Base-by-base conservation (phyloP, 2,113 vertebrate genomes). In the Pardalotus punctatus region DNA sequence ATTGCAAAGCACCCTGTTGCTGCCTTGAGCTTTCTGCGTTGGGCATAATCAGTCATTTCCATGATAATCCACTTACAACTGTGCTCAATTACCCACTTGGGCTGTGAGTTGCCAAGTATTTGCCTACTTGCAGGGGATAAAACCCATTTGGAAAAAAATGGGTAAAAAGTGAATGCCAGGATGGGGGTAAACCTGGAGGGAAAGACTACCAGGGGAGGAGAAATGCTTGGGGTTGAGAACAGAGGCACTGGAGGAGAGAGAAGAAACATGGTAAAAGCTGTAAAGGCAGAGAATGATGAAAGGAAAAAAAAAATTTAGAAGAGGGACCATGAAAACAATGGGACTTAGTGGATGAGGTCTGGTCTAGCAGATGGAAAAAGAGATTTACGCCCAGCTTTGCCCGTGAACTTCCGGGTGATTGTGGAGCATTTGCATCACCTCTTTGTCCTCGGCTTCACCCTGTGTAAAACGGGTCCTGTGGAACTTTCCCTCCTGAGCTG, bases 1-100 rank as follows among this genome's bases (percentile, higher is more conserved):
- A 95, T 93, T 90, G 71, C 92, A 93, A 92, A 94, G 90, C 85
- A 90, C 90, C 96, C 94, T 88, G 88, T 91, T 94, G 94, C 90
- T 96, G 90, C 90, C 92, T 90, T 96, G 92, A 96, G 92, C 88
- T 94, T 92, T 93, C 77, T 78, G 48, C 65, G 20, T 47, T 94
- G 85, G 88, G 77, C 67, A 88, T 92, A 95, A 93, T 95, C 76
- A 93, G 85, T 95, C 77, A 90, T 95, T 96, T 95, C 82, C 74
- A 83, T 90, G 90, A 66, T 94, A 94, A 96, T 94, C 94, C 92
- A 92, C 85, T 96, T 90, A 90, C 56, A 90, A 95, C 90, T 92
- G 92, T 80, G 81, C 85, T 95, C 88, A 90, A 54, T 95, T 96
- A 94, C 65, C 83, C 72, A 78, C 88, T 93, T 90, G 88, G 92